A percentile compares a stretch with the other conserved stretches of the same genome.
phyloP scores from a whole-genome alignment of 2,113 vertebrate species.

The Carassius carassius region DNA sequence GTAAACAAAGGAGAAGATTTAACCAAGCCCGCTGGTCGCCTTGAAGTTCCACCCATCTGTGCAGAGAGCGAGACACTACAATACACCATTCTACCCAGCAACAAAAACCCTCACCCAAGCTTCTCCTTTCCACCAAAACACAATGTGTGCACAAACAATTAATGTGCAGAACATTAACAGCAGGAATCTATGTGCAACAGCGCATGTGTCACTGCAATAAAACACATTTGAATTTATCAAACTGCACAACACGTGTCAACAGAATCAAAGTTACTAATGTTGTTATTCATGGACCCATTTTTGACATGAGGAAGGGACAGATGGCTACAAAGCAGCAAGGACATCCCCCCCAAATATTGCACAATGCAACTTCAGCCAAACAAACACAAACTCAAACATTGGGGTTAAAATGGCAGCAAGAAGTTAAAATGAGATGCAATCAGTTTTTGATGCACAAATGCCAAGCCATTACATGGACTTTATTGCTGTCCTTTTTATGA shows the following conservation, averaged over 20 bases:
- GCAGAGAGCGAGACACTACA: constrained; percentile 59
- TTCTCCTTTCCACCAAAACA: constrained; percentile 5
- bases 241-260: background rate
- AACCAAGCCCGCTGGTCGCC: constrained; percentile 61
- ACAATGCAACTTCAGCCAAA: constrained; percentile 22
- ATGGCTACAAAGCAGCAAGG: background rate
- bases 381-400: background rate
- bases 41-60: constrained; percentile 65
- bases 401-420: background rate
- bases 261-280: constrained; percentile 13
- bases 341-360: constrained; percentile 8
- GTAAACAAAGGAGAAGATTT: constrained; percentile 72
- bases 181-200: background rate
- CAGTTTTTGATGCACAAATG: background rate
- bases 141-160: background rate
- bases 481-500: too few relatives aligned
- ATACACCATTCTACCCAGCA: constrained; percentile 66
- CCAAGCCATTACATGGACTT: background rate
- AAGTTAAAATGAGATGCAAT: background rate
- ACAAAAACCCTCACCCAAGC: constrained; percentile 55
- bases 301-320: constrained; percentile 15
- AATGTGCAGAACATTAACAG: constrained; percentile 8
- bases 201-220: background rate
- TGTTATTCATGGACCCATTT: background rate
- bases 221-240: background rate